Evolutionary conservation across 2,888 invertebrate genomes (phyloP), one percentile per base, ranked within the genome.

Genomic region (Rambutsinella grinnellia): DNA sequence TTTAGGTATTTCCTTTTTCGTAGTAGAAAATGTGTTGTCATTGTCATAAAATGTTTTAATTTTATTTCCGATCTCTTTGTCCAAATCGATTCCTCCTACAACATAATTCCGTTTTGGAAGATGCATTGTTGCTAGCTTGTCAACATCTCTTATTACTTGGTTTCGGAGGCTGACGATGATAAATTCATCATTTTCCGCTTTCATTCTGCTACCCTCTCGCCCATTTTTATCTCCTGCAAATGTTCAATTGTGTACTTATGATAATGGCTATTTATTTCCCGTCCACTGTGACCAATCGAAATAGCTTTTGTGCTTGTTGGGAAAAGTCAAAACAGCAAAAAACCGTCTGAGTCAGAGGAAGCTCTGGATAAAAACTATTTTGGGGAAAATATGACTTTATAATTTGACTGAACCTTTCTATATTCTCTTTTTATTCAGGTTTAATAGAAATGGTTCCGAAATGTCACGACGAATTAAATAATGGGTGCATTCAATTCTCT

Each of bases 231-330:
- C 49, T 49, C 15, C 49, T 49, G 49, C n/a, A 10, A 49, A 15
- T 49, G 15, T n/a, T 5, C 19, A 17, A 3, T 49, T 49, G 49
- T 49, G 6, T 15, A 10, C 44, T 44, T 44, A n/a, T 49, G 49
- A 49, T 49, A 49, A 49, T 17, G 49, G n/a, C 53, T 49, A 28
- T 68, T 58, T 51, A 60, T 60, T 26, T 27, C 60, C 46, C 60
- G 68, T 68, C 68, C 68, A 68, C 60, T 53, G 68, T 68, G 53
- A 68, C 68, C 51, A 68, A 67, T 54, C 26, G 53, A 65, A 67
- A 67, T 67, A 26, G 56, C 28, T 63, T 49, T n/a, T 24, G 23
- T 17, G 57, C 57, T 57, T n/a, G 57, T 57, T 24, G 61, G 49
- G 49, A 36, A 36, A 36, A 36, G 36, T 36, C 36, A 36, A 36